Evolutionary conservation across 2,797 vertebrate species (phyloP), one percentile per base, ranked within the genome.

Genomic region (Megalops cyprinoides): DNA sequence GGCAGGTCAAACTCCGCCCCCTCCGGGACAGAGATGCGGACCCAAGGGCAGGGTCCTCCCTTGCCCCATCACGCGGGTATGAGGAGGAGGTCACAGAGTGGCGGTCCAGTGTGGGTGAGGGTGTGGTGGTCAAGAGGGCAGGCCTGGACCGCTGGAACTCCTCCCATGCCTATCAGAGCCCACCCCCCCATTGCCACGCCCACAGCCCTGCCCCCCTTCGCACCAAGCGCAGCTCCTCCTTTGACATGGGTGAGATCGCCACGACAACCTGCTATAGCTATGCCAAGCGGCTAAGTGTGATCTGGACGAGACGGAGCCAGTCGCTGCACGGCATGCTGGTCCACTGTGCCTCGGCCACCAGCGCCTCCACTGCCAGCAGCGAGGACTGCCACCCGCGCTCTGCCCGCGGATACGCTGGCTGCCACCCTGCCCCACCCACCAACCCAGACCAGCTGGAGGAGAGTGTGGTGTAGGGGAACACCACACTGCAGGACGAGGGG

Each of bases 271-370:
- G 94, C 88, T 96, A 97, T 0, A 94, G 96, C 10, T 97, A 97
- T 0, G 96, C 96, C 89, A 96, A 97, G 88, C 92, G 95, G 48
- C 88, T 98, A 9, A 96, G 96, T 4, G 93, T 96, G 53, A 95
- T 96, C 90, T 97, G 97, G 97, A 96, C 95, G 9, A 92, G 96
- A 67, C 92, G 97, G 79, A 98, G 97, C 87, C 96, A 97, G 91
- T 98, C 97, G 0, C 93, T 97, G 55, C 96, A 98, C 0, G 96
- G 96, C 53, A 96, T 97, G 93, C 93, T 98, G 85, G 94, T 95
- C 2, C 95, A 95, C 80, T 96, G 94, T 0, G 93, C 94, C 3
- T 92, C 93, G 0, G 91, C 92, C 0, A 85, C 93, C 0, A 90
- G 92, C 15, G 73, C 80, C 83, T 67, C 86, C 55, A 86, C 82